Percentiles rank a stretch among this genome's conserved stretches.
phyloP scores from a whole-genome alignment of 2,113 vertebrate species.

The Cromileptes altivelis region DNA sequence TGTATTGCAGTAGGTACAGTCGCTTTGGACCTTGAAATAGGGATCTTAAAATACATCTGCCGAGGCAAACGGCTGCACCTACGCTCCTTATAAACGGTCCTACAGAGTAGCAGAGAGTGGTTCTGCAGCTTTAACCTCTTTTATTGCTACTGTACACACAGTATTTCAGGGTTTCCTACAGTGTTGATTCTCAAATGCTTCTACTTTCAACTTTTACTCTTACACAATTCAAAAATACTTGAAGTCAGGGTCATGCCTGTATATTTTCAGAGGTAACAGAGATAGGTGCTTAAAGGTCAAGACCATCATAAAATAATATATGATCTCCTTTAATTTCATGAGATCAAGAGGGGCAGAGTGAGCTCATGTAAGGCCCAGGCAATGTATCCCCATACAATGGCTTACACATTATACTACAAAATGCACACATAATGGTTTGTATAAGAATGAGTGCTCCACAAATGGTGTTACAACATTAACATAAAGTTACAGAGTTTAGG shows the following conservation, averaged over 20 bases:
- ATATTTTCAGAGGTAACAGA: background rate
- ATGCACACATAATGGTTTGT: too few relatives aligned
- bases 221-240: background rate
- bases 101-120: background rate
- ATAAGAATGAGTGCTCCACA: too few relatives aligned
- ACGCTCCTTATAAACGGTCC: background rate
- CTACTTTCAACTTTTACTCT: background rate
- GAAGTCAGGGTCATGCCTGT: too few relatives aligned
- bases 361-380: background rate
- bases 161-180: background rate
- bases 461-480: too few relatives aligned
- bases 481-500: too few relatives aligned
- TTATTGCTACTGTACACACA: background rate
- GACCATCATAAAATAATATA: background rate
- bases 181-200: background rate
- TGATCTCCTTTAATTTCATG: background rate
- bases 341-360: background rate
- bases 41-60: background rate
- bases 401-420: too few relatives aligned
- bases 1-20: background rate
- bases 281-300: background rate
- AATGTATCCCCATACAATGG: too few relatives aligned
- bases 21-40: background rate
- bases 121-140: background rate
- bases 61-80: background rate